Conservation (phyloP, 2,797 vertebrate species). For the Eidolon dupreanum region DNA sequence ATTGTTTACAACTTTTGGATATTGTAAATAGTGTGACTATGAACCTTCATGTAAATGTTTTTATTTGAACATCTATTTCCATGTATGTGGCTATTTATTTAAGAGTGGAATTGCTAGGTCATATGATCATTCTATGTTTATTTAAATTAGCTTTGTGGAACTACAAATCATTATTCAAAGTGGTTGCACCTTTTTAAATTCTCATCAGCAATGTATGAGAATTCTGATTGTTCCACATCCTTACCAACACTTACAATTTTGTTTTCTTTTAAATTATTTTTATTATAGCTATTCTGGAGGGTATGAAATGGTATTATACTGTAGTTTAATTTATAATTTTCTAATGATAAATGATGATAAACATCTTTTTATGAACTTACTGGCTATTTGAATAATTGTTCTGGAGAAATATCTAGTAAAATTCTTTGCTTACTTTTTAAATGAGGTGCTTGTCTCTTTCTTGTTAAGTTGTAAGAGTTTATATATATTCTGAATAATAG, state of each 20-base stretch:
- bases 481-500: background rate
- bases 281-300: background rate
- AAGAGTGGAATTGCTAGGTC: background rate
- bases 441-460: background rate
- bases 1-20: no score
- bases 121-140: background rate
- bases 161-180: background rate
- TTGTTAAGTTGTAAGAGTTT: background rate
- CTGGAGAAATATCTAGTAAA: no score
- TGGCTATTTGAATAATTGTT: no score
- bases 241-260: background rate
- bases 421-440: background rate
- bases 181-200: no score
- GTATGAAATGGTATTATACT: background rate
- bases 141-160: background rate
- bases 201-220: no score
- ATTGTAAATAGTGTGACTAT: no score
- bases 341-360: background rate
- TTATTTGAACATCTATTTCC: background rate
- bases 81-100: background rate
- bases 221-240: no score
- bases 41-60: background rate
- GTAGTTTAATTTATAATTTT: background rate
- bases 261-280: background rate
- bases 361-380: background rate